Evolutionary conservation across 1,140 invertebrate species (phyloP), one percentile per base, ranked within the genome.

Genomic region (Meloidogyne exigua): DNA sequence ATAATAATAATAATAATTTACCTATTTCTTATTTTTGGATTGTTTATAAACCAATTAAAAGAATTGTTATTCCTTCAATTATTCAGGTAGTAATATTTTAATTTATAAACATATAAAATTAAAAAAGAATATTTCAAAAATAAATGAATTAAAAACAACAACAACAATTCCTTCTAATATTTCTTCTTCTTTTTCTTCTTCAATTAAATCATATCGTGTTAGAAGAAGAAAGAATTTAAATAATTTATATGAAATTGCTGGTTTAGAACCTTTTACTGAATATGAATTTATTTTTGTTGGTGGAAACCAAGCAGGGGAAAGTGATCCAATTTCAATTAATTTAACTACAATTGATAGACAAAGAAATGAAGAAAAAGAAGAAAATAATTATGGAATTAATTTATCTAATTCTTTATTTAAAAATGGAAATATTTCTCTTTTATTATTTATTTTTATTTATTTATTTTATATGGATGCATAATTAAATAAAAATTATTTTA

Each of bases 1-100:
- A 57, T 39, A 32, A 63, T 65, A 63, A 80, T 63, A 67, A 73
- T 28, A 71, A 39, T 18, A 67, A 80, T 15, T 49, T 80, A 65
- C 78, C 78, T 44, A 78, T 80, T 44, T 15, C 66, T n/a, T 72
- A 70, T 57, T 80, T 77, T 66, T 72, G 62, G 4, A 80, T 80
- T 66, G 39, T 42, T 18, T 80, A 80, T 32, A 65, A 25, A 49
- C 63, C 62, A 21, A 32, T 63, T 66, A 49, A 23, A 49, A 15
- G 49, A 76, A 32, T 39, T 39, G 10, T 9, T 39, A 4, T 10
- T 39, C 36, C 36, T 39, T 39, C 9, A 39, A 7, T 39, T 9
- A 39, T 39, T 39, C 9, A 39, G 3, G 36, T 39, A 39, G 10
- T 32, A 32, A 32, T 32, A 3, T 32, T 32, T 32, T 32, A 32